These are phyloP conservation scores for Ispidina lecontei DNA, from an alignment of 2,797 vertebrate genomes.

Conservation along the genomic window DNA sequence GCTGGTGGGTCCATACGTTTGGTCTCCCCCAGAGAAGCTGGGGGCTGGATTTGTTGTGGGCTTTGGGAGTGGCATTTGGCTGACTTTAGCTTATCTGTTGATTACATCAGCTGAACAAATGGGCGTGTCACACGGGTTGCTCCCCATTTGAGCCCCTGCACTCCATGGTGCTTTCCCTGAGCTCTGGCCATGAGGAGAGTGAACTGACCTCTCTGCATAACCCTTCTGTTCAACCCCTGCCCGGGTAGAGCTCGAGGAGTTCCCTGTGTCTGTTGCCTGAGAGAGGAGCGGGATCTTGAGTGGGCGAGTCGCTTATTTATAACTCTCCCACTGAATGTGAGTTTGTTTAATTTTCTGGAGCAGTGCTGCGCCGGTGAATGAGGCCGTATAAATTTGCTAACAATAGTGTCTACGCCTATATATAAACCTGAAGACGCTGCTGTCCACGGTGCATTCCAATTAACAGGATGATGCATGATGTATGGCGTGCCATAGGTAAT, in stretches of 20 bases:
- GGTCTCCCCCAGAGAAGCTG: background rate
- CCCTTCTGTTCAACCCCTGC: background rate
- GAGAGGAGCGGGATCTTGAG: background rate
- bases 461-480: background rate
- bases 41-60: background rate
- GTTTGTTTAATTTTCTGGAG: slow-evolving; percentile 57
- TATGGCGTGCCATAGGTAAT: background rate
- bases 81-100: background rate
- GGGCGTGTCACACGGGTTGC: background rate
- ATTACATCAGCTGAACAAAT: background rate
- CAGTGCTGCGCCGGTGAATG: background rate
- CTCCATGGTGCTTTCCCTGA: background rate
- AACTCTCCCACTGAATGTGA: background rate
- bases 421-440: background rate
- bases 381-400: slow-evolving; percentile 36
- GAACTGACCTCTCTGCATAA: rapidly evolving
- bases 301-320: slow-evolving; percentile 47
- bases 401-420: slow-evolving; percentile 6
- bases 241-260: background rate
- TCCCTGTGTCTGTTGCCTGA: background rate
- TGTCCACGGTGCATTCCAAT: background rate
- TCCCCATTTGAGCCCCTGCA: background rate
- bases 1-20: background rate
- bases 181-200: background rate
- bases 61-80: background rate